Evolutionary conservation across 2,113 vertebrate genomes (phyloP), one percentile per base, ranked within the genome.

Genomic region (Pangasianodon gigas): DNA sequence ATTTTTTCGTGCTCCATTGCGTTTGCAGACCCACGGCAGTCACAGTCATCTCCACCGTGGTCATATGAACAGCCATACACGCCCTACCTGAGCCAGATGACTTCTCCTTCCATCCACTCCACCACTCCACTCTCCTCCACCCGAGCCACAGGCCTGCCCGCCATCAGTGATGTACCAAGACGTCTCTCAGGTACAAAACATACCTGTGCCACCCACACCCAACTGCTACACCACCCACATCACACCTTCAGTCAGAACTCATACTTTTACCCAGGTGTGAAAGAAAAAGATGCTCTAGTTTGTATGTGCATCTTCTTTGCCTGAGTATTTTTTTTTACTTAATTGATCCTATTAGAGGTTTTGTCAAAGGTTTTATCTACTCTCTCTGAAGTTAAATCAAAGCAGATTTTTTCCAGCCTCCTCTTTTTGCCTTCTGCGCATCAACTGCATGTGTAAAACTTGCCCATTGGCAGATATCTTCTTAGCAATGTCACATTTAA

Each of bases 1-100:
- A 83, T 37, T 41, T 46, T 7, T 41, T 44, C 19, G 24, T 18
- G 7, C 46, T 51, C 46, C 67, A 0, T 88, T 56, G 54, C 58
- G 3, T 13, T 74, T 41, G 19, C 92, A 98, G 97, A 98, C 93
- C 96, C 97, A 90, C 96, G 97, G 89, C 97, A 98, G 95, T 93
- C 97, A 1, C 97, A 97, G 92, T 97, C 97, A 86, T 97, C 97
- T 90, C 97, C 97, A 0, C 97, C 97, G 2, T 98, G 97, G 97
- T 97, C 97, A 82, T 97, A 97, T 21, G 97, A 98, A 93, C 97
- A 98, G 94, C 96, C 97, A 29, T 98, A 98, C 91, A 97, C 97
- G 81, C 97, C 97, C 58, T 97, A 97, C 95, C 94, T 97, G 96
- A 97, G 97, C 96, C 97, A 98, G 95, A 97, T 98, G 96, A 96